Conservation (phyloP, 2,797 vertebrate species). For the Chelon labrosus region DNA sequence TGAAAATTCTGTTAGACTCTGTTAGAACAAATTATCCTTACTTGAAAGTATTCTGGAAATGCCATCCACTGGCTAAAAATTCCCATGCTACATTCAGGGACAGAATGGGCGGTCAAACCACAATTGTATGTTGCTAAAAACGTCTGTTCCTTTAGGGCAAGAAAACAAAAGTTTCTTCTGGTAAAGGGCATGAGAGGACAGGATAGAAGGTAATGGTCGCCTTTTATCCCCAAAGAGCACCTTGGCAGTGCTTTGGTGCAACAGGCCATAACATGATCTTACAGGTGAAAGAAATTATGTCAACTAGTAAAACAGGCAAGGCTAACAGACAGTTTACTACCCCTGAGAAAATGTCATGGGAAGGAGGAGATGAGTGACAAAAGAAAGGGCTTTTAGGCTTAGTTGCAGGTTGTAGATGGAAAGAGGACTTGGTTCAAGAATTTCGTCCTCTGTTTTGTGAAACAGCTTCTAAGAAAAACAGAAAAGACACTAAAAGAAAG, state of each 20-base stretch:
- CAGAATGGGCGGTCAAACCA: constrained; percentile 40
- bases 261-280: constrained; percentile 34
- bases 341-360: constrained; percentile 25
- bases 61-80: constrained; percentile 18
- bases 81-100: constrained; percentile 37
- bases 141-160: constrained; percentile 1
- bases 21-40: constrained; percentile 16
- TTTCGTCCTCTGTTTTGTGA: too few species aligned
- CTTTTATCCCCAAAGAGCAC: constrained; percentile 12
- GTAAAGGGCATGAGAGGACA: constrained; percentile 31
- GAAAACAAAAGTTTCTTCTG: constrained; percentile 15
- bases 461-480: too few species aligned
- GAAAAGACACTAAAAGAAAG: too few species aligned
- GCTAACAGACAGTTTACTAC: background rate
- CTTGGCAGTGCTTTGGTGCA: constrained; percentile 1
- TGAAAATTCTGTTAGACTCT: constrained; percentile 9
- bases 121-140: constrained; percentile 51
- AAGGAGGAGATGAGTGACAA: constrained; percentile 22
- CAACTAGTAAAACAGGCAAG: constrained; percentile 25
- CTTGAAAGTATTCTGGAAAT: constrained; percentile 19
- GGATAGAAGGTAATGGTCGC: background rate
- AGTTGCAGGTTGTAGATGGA: background rate
- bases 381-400: constrained; percentile 22
- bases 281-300: constrained; percentile 38
- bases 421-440: background rate